Base-by-base conservation (phyloP, 2,888 invertebrate genomes). In the Rhopalosiphum nymphaeae region DNA sequence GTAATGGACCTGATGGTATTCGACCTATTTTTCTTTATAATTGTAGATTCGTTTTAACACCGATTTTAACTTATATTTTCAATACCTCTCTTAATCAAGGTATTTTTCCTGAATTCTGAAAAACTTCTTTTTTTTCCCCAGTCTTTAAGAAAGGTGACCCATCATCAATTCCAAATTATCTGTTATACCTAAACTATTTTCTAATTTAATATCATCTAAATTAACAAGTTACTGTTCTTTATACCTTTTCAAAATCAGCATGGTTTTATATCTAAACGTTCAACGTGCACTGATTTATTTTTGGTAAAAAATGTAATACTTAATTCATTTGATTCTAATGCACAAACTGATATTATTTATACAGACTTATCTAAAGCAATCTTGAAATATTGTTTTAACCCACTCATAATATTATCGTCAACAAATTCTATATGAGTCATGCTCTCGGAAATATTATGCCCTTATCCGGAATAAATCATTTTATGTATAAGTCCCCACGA, bases 11-110 rank as follows among this genome's bases (percentile, higher is more conserved):
- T 11, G 61, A 61, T 61, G 29, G 61, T 29, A 61, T 29, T 61
- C 61, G 3, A 11, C 29, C 61, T 29, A 61, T 61, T 11, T 61
- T 61, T 11, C 61, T 61, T 11, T 61, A 61, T 9, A 61, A 29
- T 29, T 61, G 61, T 61, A 29, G 61, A 61, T 89, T 89, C 13
- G 9, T 57, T 61, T 44, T 89, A 89, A 61, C 44, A 1, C 61
- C 42, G 1, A 61, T 61, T 89, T 57, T 61, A 89, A 89, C 61
- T 29, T 44, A 29, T 61, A 89, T 89, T 46, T 89, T 89, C 29
- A 42, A 89, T 89, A 89, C 44, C 61, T 89, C 57, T 61, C 89
- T 89, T 61, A 61, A 89, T 89, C 57, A n/a, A n/a, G n/a, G n/a
- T n/a, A n/a, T n/a, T n/a, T n/a, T n/a, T n/a, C n/a, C n/a, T n/a